Conservation (phyloP, 2,113 vertebrate genomes). For the Embiotoca jacksoni region DNA sequence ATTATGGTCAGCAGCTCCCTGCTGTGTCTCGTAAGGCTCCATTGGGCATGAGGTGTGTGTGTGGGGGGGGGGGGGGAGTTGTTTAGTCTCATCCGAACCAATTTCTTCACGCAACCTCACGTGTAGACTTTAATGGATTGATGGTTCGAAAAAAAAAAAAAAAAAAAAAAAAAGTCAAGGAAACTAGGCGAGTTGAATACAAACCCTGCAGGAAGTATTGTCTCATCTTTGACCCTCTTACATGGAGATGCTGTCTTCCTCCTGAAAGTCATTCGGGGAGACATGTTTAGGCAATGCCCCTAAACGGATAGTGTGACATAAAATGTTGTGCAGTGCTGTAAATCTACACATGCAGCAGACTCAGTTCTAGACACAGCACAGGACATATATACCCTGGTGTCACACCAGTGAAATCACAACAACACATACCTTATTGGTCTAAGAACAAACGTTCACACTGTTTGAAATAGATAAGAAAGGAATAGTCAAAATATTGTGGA, state of each 20-base stretch:
- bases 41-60: constrained; percentile 22
- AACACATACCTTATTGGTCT: too few relatives aligned
- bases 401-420: too few relatives aligned
- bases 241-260: background rate
- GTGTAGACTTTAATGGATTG: constrained; percentile 47
- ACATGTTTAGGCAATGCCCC: background rate
- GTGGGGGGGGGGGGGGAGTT: constrained; percentile 12
- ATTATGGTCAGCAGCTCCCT: constrained; percentile 58
- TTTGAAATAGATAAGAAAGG: too few relatives aligned
- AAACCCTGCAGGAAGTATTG: background rate
- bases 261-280: constrained; percentile 3
- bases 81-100: constrained; percentile 19
- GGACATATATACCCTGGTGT: too few relatives aligned
- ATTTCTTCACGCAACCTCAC: constrained; percentile 8
- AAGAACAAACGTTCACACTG: too few relatives aligned
- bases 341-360: constrained; percentile 20
- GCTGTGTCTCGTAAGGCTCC: constrained; percentile 60
- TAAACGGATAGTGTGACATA: constrained; percentile 46
- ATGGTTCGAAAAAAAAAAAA: constrained; percentile 14
- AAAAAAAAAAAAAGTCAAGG: background rate
- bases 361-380: background rate
- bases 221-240: background rate
- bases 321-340: constrained; percentile 25
- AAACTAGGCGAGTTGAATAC: constrained; percentile 1
- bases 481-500: too few relatives aligned